Base-by-base conservation (phyloP, 2,113 vertebrate genomes). In the Amphiprion ocellaris region DNA sequence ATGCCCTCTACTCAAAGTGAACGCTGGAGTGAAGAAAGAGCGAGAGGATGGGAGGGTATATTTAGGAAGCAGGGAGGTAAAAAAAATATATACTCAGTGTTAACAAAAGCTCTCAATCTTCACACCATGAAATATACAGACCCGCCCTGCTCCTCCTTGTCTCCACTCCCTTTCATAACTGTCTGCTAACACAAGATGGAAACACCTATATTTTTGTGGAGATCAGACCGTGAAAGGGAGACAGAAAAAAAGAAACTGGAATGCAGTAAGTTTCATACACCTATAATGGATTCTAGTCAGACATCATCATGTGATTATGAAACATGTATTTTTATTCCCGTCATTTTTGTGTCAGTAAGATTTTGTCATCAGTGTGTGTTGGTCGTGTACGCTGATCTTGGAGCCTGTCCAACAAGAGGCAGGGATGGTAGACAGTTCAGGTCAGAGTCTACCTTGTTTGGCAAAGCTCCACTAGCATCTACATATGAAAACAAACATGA, bases 401-500 rank as follows among this genome's bases (percentile, higher is more conserved):
- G 54, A 65, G n/a, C 14, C 33, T 5, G 16, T 72, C 77, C 84
- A 61, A 58, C 19, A 41, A 4, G 14, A 69, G n/a, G 61, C 41
- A n/a, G 79, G 56, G 74, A 58, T 59, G 72, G 66, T 46, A 85
- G 72, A 89, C 72, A 82, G 87, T 66, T 82, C 85, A 75, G 49
- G 74, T 65, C 64, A 52, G 85, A 79, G 90, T 71, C 88, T 61
- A 30, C 60, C 85, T 0, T 74, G 77, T 74, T 87, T 93, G 93
- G 86, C 84, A 4, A 37, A 59, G 55, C 9, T 89, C 74, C 85
- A 61, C 62, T 92, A 21, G 44, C 91, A 84, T 73, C 73, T 71
- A 86, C 46, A 77, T 92, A 82, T 79, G 84, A 94, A 93, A 85
- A 76, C 68, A 86, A 87, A 89, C 81, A 94, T 33, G 72, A 75